Percentiles rank a stretch among this genome's conserved stretches.
Conservation (phyloP, 2,113 vertebrate species). For the Pleuronectes platessa region DNA sequence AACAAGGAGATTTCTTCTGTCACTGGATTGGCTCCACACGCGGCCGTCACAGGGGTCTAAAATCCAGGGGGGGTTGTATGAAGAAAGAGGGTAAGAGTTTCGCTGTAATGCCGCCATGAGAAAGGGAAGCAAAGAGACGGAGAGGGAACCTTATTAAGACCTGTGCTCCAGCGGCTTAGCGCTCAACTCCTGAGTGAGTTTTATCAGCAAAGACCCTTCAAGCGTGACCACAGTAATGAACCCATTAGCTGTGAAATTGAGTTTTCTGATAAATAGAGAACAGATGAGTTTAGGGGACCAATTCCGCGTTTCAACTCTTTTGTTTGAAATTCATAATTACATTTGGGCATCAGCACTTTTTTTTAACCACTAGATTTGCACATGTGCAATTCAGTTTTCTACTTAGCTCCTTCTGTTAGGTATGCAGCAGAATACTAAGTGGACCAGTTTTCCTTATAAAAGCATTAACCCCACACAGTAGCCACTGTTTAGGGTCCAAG, state of each 20-base stretch:
- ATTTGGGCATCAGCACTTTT: slow-evolving; percentile 20
- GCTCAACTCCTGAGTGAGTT: slow-evolving; percentile 71
- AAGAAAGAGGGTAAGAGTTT: slow-evolving; percentile 41
- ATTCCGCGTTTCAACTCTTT: slow-evolving; percentile 60
- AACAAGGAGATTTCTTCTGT: slow-evolving; percentile 33
- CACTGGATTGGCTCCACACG: slow-evolving; percentile 19
- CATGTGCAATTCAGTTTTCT: slow-evolving; percentile 31
- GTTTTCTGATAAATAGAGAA: slow-evolving; percentile 77
- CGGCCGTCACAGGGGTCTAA: slow-evolving; percentile 4
- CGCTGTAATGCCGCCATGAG: slow-evolving; percentile 34
- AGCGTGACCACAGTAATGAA: slow-evolving; percentile 82
- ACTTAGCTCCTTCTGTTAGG: slow-evolving; percentile 5
- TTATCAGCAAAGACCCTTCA: slow-evolving; percentile 71
- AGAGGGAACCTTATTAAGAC: slow-evolving; percentile 66
- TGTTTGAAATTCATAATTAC: slow-evolving; percentile 76
- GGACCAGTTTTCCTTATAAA: slow-evolving; percentile 14
- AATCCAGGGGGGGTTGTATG: slow-evolving; percentile 20
- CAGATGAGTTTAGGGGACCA: slow-evolving; percentile 58
- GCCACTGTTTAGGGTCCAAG: slow-evolving; percentile 19
- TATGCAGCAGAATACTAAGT: background rate
- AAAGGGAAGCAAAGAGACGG: slow-evolving; percentile 42
- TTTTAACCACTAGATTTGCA: slow-evolving; percentile 39
- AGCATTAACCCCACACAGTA: background rate
- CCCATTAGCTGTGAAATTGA: slow-evolving; percentile 84
- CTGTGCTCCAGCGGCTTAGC: slow-evolving; percentile 63